Percentiles rank a stretch among this genome's conserved stretches.
phyloP scores from a whole-genome alignment of 2,113 vertebrate genomes.

The Haemorhous mexicanus region DNA sequence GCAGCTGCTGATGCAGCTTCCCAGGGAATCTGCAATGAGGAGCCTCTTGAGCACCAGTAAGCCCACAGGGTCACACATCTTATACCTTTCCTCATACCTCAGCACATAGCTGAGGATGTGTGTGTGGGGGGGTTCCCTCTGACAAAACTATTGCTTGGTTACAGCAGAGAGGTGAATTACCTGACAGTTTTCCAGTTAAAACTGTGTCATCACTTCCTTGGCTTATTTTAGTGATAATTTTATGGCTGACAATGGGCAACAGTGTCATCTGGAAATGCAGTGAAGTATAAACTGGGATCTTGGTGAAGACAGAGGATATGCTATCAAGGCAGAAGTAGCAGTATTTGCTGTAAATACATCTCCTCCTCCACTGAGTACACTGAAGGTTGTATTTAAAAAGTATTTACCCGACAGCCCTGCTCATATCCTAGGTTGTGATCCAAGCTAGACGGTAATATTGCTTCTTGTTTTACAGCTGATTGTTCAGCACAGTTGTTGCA shows the following conservation, averaged over 20 bases:
- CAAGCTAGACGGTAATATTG: background rate
- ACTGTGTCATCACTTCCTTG: background rate
- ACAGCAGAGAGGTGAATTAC: background rate
- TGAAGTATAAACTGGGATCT: background rate
- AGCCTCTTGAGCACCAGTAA: background rate
- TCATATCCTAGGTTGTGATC: background rate
- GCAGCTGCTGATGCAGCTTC: background rate
- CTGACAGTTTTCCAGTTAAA: background rate
- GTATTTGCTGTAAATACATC: background rate
- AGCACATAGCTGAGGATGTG: background rate
- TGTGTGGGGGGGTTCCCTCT: background rate
- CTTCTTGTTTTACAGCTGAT: background rate
- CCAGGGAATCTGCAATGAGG: background rate
- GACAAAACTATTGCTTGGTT: background rate
- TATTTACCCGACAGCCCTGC: background rate
- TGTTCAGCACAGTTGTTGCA: background rate
- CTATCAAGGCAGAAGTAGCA: background rate
- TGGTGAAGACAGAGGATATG: background rate
- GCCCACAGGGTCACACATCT: fast-evolving
- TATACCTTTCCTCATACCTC: background rate
- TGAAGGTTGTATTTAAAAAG: background rate
- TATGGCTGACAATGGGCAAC: background rate
- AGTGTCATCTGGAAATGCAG: background rate
- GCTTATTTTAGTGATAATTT: background rate
- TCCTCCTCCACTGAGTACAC: background rate